These are phyloP conservation scores for Sturnus vulgaris DNA, from an alignment of 2,113 vertebrate species.

Conservation along the genomic window DNA sequence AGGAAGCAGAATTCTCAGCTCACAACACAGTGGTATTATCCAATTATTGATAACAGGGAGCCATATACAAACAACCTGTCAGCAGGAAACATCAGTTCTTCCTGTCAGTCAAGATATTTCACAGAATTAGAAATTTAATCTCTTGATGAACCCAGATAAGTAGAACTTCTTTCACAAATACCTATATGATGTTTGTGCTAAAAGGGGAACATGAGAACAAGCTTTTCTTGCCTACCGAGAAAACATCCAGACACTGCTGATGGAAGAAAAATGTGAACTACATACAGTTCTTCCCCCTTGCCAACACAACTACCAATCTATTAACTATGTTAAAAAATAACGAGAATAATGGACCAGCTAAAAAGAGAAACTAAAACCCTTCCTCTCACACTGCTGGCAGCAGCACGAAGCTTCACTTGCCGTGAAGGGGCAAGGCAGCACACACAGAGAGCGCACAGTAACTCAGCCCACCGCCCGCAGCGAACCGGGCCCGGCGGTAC, in stretches of 20 bases:
- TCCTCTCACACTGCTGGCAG: background rate
- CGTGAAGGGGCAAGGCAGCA: accelerated
- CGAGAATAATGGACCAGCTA: background rate
- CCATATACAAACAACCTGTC: background rate
- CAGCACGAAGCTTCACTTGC: background rate
- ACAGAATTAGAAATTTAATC: background rate
- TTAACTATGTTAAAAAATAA: background rate
- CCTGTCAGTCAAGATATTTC: background rate
- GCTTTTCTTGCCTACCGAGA: background rate
- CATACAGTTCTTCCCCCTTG: accelerated
- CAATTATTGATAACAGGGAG: background rate
- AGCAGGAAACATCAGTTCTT: background rate
- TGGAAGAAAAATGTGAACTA: background rate
- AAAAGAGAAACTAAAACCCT: background rate
- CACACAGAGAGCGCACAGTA: background rate
- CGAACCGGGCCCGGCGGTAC: background rate
- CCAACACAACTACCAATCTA: background rate
- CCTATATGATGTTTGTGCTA: background rate
- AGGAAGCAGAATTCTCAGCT: background rate
- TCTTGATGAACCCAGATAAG: background rate
- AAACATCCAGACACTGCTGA: background rate
- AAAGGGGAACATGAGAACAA: background rate
- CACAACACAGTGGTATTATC: background rate
- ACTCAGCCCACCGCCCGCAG: background rate
- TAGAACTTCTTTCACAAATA: background rate